Percentiles rank a stretch among this genome's conserved stretches.
phyloP scores from a whole-genome alignment of 2,888 invertebrate species.

The Pseudococcus viburni region DNA sequence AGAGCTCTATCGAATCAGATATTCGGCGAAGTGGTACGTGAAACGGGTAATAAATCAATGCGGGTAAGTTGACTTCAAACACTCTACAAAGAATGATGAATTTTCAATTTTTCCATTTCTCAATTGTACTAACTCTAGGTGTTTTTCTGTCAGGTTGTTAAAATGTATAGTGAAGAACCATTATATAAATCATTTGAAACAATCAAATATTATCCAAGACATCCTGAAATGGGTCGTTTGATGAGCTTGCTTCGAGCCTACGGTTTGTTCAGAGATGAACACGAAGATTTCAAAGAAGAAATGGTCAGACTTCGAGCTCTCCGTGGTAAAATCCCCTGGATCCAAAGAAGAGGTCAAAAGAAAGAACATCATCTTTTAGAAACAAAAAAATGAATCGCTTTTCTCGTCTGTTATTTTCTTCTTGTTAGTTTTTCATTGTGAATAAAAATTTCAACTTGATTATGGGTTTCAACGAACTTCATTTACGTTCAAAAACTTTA shows the following conservation, averaged over 20 bases:
- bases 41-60: conserved; percentile 83
- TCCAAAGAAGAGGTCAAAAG: conserved; percentile 53
- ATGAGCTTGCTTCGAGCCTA: conserved; percentile 83
- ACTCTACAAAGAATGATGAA: background rate
- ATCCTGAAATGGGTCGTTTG: conserved; percentile 81
- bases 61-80: conserved; percentile 72
- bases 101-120: background rate
- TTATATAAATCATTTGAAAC: conserved; percentile 77
- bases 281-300: conserved; percentile 90
- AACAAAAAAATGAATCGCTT: conserved; percentile 13
- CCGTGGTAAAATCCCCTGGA: conserved; percentile 77
- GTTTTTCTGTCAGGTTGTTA: conserved; percentile 74
- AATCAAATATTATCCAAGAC: conserved; percentile 86
- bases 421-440: background rate
- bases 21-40: conserved; percentile 88
- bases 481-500: background rate
- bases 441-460: conserved; percentile 11
- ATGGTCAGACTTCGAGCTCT: conserved; percentile 83
- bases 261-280: conserved; percentile 89
- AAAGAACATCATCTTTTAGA: conserved; percentile 61
- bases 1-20: conserved; percentile 87
- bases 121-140: conserved; percentile 2
- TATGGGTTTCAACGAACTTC: background rate
- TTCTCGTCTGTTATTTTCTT: background rate
- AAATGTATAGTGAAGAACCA: conserved; percentile 83